These are phyloP conservation scores for Symphodus melops DNA, from an alignment of 2,113 vertebrate genomes.

Conservation along the genomic window DNA sequence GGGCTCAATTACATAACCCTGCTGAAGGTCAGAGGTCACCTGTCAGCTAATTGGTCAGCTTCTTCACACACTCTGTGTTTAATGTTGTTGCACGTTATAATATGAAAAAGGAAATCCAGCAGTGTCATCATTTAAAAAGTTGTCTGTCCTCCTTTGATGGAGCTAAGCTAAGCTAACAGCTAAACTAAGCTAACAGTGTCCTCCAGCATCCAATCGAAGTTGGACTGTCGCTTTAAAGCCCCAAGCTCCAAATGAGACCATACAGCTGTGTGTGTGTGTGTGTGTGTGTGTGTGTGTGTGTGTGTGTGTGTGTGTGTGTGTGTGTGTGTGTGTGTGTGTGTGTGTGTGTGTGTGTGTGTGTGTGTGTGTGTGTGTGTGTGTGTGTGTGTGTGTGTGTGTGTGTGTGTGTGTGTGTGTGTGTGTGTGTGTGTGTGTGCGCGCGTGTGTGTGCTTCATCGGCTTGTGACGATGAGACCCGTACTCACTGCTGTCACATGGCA, in stretches of 20 bases:
- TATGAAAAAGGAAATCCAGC: too few relatives aligned
- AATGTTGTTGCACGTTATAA: too few relatives aligned
- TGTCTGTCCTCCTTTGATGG: neutral
- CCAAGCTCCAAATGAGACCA: neutral
- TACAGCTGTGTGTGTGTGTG: neutral
- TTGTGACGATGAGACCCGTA: constrained; percentile 11
- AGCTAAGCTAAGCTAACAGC: too few relatives aligned
- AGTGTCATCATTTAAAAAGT: too few relatives aligned
- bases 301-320: constrained; percentile 5
- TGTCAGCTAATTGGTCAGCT: constrained; percentile 6
- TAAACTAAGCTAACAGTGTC: neutral
- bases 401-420: too few relatives aligned
- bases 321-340: constrained; percentile 4
- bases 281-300: neutral
- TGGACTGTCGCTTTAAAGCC: constrained; percentile 48
- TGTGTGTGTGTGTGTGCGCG: neutral
- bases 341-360: constrained; percentile 10
- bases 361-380: neutral
- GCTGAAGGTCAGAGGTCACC: constrained; percentile 37
- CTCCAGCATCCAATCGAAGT: neutral
- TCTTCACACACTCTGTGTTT: too few relatives aligned
- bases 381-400: too few relatives aligned
- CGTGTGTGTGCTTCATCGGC: constrained; percentile 13
- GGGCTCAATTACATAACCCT: constrained; percentile 2
- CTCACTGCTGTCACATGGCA: constrained; percentile 57